Percentiles rank a stretch among this genome's conserved stretches.
Conservation (phyloP, 1,140 invertebrate genomes). For the Philotrypesis tridentata region DNA sequence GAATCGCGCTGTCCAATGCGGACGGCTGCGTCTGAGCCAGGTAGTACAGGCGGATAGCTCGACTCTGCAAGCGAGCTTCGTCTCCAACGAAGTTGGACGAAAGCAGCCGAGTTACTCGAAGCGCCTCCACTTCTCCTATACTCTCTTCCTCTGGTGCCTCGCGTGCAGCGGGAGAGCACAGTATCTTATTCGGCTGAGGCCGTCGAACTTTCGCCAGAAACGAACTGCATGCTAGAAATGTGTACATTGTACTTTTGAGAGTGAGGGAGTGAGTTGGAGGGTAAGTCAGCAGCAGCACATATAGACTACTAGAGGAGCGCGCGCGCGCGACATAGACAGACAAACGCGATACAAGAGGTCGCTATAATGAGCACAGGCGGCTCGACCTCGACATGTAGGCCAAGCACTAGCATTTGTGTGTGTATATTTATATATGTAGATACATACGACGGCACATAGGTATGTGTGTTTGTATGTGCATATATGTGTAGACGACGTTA, state of each 20-base stretch:
- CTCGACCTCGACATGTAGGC: conserved; percentile 67
- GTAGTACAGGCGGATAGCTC: too few species aligned
- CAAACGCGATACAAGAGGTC: conserved; percentile 61
- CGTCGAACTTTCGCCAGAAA: conserved; percentile 42
- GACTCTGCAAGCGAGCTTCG: neutral
- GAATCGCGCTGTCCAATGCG: too few species aligned
- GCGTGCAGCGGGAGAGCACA: neutral
- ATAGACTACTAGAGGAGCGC: neutral
- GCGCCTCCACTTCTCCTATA: too few species aligned
- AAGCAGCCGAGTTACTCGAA: neutral
- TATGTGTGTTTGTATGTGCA: too few species aligned
- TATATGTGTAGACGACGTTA: neutral
- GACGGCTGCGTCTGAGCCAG: too few species aligned
- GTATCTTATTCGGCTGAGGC: neutral
- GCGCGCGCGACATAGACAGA: conserved; percentile 54
- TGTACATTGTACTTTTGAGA: conserved; percentile 59
- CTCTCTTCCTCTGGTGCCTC: neutral
- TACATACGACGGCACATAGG: too few species aligned
- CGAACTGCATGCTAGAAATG: conserved; percentile 55
- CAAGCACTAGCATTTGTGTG: conserved; percentile 56
- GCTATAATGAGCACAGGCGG: conserved; percentile 63
- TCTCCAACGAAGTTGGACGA: neutral
- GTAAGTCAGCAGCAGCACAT: neutral
- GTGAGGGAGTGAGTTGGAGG: neutral
- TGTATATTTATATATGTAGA: conserved; percentile 52